A percentile compares a stretch with the other conserved stretches of the same genome.
These are phyloP conservation scores for Spilosoma lubricipeda DNA, from an alignment of 2,888 invertebrate species.

Conservation along the genomic window DNA sequence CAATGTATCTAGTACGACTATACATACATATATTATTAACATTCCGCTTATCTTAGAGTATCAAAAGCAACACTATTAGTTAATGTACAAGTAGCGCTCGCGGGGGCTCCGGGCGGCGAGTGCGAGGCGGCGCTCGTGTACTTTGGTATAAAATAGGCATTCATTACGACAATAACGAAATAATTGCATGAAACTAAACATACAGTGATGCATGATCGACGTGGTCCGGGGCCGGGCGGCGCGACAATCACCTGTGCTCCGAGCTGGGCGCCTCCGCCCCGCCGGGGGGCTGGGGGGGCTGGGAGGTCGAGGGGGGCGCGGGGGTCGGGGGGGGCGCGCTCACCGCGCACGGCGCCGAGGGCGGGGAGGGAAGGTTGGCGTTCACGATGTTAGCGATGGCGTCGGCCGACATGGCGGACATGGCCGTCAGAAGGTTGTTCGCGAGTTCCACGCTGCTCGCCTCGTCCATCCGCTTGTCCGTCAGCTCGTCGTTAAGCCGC, in stretches of 20 bases:
- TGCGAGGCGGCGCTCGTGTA: background rate
- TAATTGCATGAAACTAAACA: constrained; percentile 18
- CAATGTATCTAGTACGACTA: background rate
- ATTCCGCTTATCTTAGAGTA: background rate
- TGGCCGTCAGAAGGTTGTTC: constrained; percentile 74
- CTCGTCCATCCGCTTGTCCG: constrained; percentile 41
- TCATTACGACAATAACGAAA: constrained; percentile 4
- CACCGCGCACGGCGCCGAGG: constrained; percentile 5
- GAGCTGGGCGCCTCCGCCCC: constrained; percentile 1
- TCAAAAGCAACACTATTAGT: background rate
- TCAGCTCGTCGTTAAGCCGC: constrained; percentile 26
- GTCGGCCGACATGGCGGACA: constrained; percentile 71
- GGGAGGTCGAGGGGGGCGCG: constrained; percentile 1
- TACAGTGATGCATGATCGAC: constrained; percentile 14
- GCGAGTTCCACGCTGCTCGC: constrained; percentile 62
- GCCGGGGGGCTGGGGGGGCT: background rate
- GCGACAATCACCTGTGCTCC: constrained; percentile 26
- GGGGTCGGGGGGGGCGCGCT: constrained; percentile 8
- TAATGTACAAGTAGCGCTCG: background rate
- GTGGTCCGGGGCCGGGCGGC: background rate
- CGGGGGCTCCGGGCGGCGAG: background rate
- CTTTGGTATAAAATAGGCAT: constrained; percentile 14
- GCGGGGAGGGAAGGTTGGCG: constrained; percentile 51
- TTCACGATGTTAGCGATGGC: constrained; percentile 67
- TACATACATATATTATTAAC: constrained; percentile 3